These are phyloP conservation scores for Anticlea derivata DNA, from an alignment of 2,888 invertebrate genomes.

Conservation along the genomic window DNA sequence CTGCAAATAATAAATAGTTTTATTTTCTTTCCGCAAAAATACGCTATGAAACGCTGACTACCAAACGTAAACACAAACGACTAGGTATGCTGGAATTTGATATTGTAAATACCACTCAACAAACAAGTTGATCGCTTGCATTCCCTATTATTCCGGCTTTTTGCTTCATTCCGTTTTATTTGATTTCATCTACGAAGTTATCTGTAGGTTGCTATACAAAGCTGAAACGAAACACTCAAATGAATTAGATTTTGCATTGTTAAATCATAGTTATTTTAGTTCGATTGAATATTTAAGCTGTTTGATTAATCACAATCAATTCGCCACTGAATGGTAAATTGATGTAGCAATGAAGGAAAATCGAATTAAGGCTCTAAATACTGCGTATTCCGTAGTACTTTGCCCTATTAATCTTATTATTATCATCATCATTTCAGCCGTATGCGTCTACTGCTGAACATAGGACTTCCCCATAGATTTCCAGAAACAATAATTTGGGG, in stretches of 20 bases:
- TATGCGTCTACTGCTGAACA: too few relatives aligned
- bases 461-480: too few relatives aligned
- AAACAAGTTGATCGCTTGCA: conserved; percentile 52
- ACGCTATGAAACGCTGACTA: conserved; percentile 27
- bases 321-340: background rate
- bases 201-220: conserved; percentile 42
- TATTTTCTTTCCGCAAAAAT: conserved; percentile 8
- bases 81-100: conserved; percentile 42
- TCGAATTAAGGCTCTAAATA: background rate
- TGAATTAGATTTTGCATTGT: conserved; percentile 20
- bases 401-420: too few relatives aligned
- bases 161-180: conserved; percentile 49
- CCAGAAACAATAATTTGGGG: too few relatives aligned
- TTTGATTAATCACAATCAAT: conserved; percentile 1
- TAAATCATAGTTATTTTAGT: conserved; percentile 9
- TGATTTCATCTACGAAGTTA: conserved; percentile 47
- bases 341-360: background rate
- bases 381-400: too few relatives aligned
- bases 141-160: conserved; percentile 45
- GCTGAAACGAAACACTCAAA: conserved; percentile 37
- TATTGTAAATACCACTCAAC: conserved; percentile 48
- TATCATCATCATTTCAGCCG: too few relatives aligned
- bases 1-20: background rate
- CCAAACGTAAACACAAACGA: conserved; percentile 32
- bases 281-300: background rate